A percentile compares a stretch with the other conserved stretches of the same genome.
Conservation (phyloP, 2,888 invertebrate genomes). For the Anorthoa munda region DNA sequence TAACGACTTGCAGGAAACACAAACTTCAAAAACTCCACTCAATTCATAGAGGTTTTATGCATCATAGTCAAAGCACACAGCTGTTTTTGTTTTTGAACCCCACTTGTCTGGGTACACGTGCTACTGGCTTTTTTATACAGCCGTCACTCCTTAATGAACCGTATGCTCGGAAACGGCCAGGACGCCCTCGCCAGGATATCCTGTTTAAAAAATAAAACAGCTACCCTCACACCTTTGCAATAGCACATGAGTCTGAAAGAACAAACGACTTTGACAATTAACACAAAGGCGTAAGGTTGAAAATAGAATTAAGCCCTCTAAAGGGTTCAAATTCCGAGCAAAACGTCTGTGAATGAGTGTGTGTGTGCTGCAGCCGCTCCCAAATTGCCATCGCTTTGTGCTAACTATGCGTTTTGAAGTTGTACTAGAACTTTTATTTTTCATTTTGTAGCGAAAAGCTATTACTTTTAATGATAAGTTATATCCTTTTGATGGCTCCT, state of each 20-base stretch:
- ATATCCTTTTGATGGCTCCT: conserved; percentile 19
- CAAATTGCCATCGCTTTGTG: conserved; percentile 63
- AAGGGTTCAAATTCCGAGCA: conserved; percentile 49
- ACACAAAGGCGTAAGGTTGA: conserved; percentile 60
- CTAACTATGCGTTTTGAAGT: conserved; percentile 53
- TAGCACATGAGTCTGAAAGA: conserved; percentile 45
- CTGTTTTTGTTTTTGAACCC: conserved; percentile 71
- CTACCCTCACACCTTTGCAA: conserved; percentile 83
- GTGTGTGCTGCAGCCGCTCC: conserved; percentile 53
- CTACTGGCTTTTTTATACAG: conserved; percentile 80
- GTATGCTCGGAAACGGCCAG: conserved; percentile 83
- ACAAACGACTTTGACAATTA: conserved; percentile 56
- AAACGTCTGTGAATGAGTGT: conserved; percentile 18
- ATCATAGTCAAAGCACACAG: conserved; percentile 48
- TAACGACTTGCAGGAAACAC: conserved; percentile 37
- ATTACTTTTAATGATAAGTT: conserved; percentile 50
- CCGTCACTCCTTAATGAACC: conserved; percentile 81
- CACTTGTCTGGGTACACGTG: conserved; percentile 84
- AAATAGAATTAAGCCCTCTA: conserved; percentile 56
- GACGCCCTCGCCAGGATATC: conserved; percentile 86
- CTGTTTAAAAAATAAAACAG: conserved; percentile 89
- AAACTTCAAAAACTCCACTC: conserved; percentile 44
- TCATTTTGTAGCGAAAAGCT: conserved; percentile 42
- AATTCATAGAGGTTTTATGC: conserved; percentile 51
- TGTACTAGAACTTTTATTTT: conserved; percentile 52